These are phyloP conservation scores for Muraenolepis orangiensis DNA, from an alignment of 2,797 vertebrate genomes.

Conservation along the genomic window DNA sequence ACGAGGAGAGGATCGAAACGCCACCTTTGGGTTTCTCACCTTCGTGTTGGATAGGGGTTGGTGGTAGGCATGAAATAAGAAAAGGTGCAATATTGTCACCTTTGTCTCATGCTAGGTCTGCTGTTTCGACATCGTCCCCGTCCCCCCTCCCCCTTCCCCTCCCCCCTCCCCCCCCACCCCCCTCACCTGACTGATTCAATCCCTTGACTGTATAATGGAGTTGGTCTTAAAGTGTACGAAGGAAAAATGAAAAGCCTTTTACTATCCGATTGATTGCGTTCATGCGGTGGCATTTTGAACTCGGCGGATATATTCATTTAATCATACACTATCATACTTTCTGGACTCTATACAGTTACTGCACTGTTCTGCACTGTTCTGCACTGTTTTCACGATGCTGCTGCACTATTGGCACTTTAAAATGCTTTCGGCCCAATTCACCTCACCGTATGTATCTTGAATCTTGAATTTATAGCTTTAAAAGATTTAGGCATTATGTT, in stretches of 20 bases:
- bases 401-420: too few relatives aligned
- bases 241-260: not conserved
- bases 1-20: slow-evolving; percentile 50
- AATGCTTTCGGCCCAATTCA: too few relatives aligned
- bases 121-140: slow-evolving; percentile 20
- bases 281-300: not conserved
- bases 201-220: not conserved
- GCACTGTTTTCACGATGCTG: too few relatives aligned
- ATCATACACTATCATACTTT: too few relatives aligned
- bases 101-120: slow-evolving; percentile 40
- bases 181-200: slow-evolving; percentile 27
- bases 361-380: too few relatives aligned
- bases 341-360: too few relatives aligned
- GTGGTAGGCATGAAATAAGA: slow-evolving; percentile 43
- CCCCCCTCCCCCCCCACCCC: too few relatives aligned
- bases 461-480: too few relatives aligned
- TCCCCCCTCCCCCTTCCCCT: too few relatives aligned
- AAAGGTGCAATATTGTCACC: slow-evolving; percentile 51
- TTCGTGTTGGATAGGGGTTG: slow-evolving; percentile 42
- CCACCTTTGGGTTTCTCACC: slow-evolving; percentile 64
- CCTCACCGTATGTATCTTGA: too few relatives aligned
- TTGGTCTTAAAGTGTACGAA: not conserved
- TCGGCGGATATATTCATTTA: not conserved
- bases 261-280: not conserved
- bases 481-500: not conserved